A percentile compares a stretch with the other conserved stretches of the same genome.
These are phyloP conservation scores for Oryzias sinensis DNA, from an alignment of 2,797 vertebrate genomes.

Conservation along the genomic window DNA sequence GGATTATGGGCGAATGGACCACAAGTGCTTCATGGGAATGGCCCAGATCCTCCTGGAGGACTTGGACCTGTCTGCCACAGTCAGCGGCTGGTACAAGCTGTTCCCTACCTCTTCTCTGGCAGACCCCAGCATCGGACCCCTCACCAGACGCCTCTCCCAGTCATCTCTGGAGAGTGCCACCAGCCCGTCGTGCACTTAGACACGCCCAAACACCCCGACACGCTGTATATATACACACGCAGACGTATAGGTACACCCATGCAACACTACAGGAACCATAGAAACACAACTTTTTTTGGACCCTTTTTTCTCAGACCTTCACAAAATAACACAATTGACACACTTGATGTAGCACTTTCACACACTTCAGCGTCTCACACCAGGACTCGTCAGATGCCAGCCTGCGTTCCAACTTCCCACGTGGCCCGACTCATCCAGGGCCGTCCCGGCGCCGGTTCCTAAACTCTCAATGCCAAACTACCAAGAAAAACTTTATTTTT, in stretches of 20 bases:
- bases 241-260: slow-evolving; percentile 23
- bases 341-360: slow-evolving; percentile 74
- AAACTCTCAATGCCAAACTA: slow-evolving; percentile 85
- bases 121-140: slow-evolving; percentile 92
- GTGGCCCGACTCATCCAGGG: slow-evolving; percentile 54
- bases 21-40: slow-evolving; percentile 99
- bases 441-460: slow-evolving; percentile 67
- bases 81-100: slow-evolving; percentile 98
- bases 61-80: slow-evolving; percentile 88
- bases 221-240: slow-evolving; percentile 62
- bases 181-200: slow-evolving; percentile 93
- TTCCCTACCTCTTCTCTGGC: slow-evolving; percentile 98
- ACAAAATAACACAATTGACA: slow-evolving; percentile 19
- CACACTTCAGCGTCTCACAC: slow-evolving; percentile 33
- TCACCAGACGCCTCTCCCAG: slow-evolving; percentile 95
- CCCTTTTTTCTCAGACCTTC: slow-evolving; percentile 3
- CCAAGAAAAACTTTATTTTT: slow-evolving; percentile 79
- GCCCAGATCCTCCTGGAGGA: slow-evolving; percentile 97
- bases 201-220: slow-evolving; percentile 30
- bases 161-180: slow-evolving; percentile 97
- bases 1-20: slow-evolving; percentile 98
- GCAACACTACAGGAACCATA: too few relatives aligned
- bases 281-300: too few relatives aligned
- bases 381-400: slow-evolving; percentile 33
- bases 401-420: slow-evolving; percentile 47